Evolutionary conservation across 1,140 invertebrate genomes (phyloP), one percentile per base, ranked within the genome.

Genomic region (Aradophagus sp.): DNA sequence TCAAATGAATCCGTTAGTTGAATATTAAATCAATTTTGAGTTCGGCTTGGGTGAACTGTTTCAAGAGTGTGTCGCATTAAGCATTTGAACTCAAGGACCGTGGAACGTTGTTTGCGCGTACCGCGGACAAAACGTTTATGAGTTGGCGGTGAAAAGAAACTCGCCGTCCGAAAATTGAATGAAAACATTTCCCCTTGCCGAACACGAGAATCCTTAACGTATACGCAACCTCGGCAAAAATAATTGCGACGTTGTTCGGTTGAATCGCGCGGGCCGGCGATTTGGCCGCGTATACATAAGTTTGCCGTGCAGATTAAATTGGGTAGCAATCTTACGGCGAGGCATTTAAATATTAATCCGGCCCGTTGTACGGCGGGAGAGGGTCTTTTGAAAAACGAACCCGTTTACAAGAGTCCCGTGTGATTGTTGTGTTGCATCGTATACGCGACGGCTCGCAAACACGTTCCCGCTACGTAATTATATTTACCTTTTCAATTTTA

Each of bases 401-500:
- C 59, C 62, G 66, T 76, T 73, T 68, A 67, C 62, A 66, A 70
- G 66, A 70, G 42, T 56, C 56, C 63, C 50, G 39, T 63, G 59
- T 66, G 67, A 76, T 76, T 76, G 66, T 74, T 76, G 74, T 76
- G 74, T 76, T 74, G 53, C 27, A 23, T 34, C 42, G 41, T 47
- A 35, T 45, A 59, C 38, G 45, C 50, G 39, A 67, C 62, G 42
- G 15, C 55, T 58, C 26, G 69, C 68, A 73, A 77, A 70, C 73
- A 77, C 39, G 56, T 63, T 35, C 36, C 53, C 12, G 47, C 38
- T 61, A 27, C 44, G 50, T 77, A 77, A 77, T 77, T 75, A 77
- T 77, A 77, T 77, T 77, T 77, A 77, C 75, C 75, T 75, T 77
- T 71, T 73, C 62, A 53, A 55, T 73, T 77, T 77, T 73, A 77